Conservation (phyloP, 2,113 vertebrate genomes). For the Theropithecus gelada region DNA sequence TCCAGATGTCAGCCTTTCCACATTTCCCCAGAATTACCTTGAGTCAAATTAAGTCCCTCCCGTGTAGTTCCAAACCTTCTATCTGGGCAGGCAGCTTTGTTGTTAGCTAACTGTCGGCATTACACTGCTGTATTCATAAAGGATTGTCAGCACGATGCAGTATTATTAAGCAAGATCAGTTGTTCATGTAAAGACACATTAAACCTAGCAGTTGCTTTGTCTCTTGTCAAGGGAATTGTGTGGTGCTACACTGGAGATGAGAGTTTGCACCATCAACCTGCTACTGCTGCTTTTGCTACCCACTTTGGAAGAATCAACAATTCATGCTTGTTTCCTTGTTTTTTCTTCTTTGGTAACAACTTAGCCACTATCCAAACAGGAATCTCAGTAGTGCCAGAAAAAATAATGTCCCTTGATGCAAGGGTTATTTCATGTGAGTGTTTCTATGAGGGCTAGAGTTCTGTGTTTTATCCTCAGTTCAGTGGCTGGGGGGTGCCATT, state of each 20-base stretch:
- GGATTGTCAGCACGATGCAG: constrained; percentile 66
- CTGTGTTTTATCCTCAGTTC: not conserved
- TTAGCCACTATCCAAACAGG: constrained; percentile 34
- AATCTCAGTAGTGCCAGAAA: constrained; percentile 1
- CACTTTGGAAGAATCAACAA: constrained; percentile 70
- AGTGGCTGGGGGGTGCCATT: not conserved
- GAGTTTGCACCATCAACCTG: constrained; percentile 66
- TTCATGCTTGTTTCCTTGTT: constrained; percentile 48
- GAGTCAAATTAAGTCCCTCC: constrained; percentile 60
- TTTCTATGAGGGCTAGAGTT: not conserved
- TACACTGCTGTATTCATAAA: constrained; percentile 70
- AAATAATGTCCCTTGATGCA: not conserved
- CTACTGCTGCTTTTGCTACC: constrained; percentile 72
- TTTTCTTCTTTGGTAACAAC: constrained; percentile 50
- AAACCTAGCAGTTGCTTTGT: constrained; percentile 78
- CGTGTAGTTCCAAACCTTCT: constrained; percentile 69
- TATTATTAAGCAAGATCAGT: constrained; percentile 75
- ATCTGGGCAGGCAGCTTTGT: constrained; percentile 74
- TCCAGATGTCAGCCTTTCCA: constrained; percentile 72
- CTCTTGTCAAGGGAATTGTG: constrained; percentile 78
- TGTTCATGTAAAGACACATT: constrained; percentile 77
- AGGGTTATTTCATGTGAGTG: not conserved
- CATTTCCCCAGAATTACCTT: constrained; percentile 73
- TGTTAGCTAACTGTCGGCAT: constrained; percentile 73
- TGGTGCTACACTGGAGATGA: constrained; percentile 64